phyloP scores from a whole-genome alignment of 2,888 invertebrate species.

The Sminthurinus aureus region DNA sequence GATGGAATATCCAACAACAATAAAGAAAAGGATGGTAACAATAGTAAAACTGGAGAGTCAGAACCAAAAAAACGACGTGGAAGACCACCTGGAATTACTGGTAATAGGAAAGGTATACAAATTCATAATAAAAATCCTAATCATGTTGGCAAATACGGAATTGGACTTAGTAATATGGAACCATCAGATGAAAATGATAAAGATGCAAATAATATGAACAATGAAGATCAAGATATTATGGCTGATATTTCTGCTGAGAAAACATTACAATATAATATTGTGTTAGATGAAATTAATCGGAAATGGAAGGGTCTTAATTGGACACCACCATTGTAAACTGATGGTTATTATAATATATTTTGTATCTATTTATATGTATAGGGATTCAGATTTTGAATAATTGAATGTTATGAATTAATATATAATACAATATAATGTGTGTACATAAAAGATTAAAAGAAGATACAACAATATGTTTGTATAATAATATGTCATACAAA shows the following conservation, averaged over 20 bases:
- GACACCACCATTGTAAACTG: constrained; percentile 63
- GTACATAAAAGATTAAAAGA: no score
- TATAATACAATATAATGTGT: no score
- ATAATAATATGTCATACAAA: no score
- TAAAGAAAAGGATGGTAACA: not conserved
- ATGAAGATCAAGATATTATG: constrained; percentile 67
- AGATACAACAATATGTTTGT: no score
- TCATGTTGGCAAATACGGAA: not conserved
- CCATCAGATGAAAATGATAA: constrained; percentile 13
- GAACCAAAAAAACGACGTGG: constrained; percentile 36
- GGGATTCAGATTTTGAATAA: no score
- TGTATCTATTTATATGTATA: no score
- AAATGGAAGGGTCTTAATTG: constrained; percentile 78
- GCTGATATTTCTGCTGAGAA: constrained; percentile 71
- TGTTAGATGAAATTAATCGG: constrained; percentile 80
- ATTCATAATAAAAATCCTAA: constrained; percentile 15
- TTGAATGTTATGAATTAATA: no score
- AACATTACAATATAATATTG: constrained; percentile 75
- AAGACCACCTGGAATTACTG: constrained; percentile 39
- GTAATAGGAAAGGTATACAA: constrained; percentile 34
- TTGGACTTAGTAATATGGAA: not conserved
- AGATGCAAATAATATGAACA: constrained; percentile 13
- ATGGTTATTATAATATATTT: no score
- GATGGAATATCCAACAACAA: not conserved
- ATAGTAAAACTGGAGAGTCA: constrained; percentile 3